Base-by-base conservation (phyloP, 2,113 vertebrate genomes). In the Gambusia holbrooki region DNA sequence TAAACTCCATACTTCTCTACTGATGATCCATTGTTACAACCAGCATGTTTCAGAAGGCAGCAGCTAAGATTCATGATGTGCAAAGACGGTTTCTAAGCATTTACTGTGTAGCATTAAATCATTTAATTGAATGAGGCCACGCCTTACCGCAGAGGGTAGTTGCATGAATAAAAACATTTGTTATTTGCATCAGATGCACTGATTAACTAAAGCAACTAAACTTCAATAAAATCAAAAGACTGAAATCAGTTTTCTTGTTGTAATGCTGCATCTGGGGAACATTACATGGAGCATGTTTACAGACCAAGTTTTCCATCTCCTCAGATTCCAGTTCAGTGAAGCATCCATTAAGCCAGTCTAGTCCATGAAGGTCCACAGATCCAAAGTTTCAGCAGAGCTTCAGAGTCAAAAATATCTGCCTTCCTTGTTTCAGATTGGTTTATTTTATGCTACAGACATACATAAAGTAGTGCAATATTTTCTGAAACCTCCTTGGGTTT, bases 1-100 rank as follows among this genome's bases (percentile, higher is more conserved):
- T 85, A 73, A 84, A 88, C 80, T 84, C 37, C 12, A 33, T 48
- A 67, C 75, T 69, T 66, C 68, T 67, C 19, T 62, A 62, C 30
- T 35, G 66, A 30, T 6, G 9, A 61, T 22, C 71, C 66, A 32
- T 33, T 74, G 58, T 77, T 62, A 51, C 63, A 33, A 32, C 19
- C 0, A 8, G 54, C 19, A 73, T 79, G 74, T 77, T 65, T 73
- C 29, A 51, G 19, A 70, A 40, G 37, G 22, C 4, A 7, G 72
- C 63, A 29, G 66, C 77, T 71, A 73, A 68, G 37, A 67, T 64
- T 33, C 42, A 13, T 35, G 8, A 37, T 62, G 62, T 5, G 62
- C 22, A 25, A n/a, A 54, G 15, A 33, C n/a, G 27, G 11, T 79
- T 66, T 30, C 28, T 22, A 22, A 22, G 7, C 29, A 28, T 42